These are phyloP conservation scores for Priocnemis perturbator DNA, from an alignment of 2,888 invertebrate genomes.

Conservation along the genomic window DNA sequence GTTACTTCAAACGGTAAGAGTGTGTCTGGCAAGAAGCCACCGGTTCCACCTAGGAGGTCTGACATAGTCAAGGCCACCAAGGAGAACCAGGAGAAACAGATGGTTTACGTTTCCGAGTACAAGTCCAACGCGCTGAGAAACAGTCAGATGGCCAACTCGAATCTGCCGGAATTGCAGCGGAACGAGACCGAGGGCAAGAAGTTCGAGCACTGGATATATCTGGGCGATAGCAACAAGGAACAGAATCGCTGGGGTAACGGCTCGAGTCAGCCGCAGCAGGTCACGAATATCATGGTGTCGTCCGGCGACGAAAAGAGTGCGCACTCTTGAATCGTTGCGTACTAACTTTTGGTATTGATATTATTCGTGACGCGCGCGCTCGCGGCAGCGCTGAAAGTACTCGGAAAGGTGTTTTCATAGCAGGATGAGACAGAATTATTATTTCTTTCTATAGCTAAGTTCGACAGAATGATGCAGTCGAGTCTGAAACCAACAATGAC, in stretches of 20 bases:
- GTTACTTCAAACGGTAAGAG: constrained; percentile 69
- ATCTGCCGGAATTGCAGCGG: constrained; percentile 33
- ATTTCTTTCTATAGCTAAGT: too few species aligned
- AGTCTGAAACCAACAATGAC: too few species aligned
- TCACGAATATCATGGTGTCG: constrained; percentile 68
- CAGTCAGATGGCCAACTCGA: constrained; percentile 32
- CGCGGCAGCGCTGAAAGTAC: too few species aligned
- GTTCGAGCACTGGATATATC: constrained; percentile 73
- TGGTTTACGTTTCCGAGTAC: constrained; percentile 72
- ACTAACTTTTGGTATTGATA: background rate
- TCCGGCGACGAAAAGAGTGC: constrained; percentile 59
- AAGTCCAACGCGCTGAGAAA: constrained; percentile 57
- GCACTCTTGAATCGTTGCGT: constrained; percentile 28
- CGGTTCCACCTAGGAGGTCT: constrained; percentile 76
- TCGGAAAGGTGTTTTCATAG: too few species aligned
- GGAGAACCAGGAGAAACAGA: constrained; percentile 63
- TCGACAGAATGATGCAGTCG: too few species aligned
- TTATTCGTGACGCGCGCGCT: background rate
- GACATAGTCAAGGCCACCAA: constrained; percentile 69
- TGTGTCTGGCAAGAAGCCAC: constrained; percentile 72
- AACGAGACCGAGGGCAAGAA: constrained; percentile 55
- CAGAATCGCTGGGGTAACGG: constrained; percentile 66
- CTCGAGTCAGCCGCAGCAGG: constrained; percentile 65
- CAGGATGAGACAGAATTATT: too few species aligned
- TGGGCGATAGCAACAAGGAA: constrained; percentile 64